phyloP scores from a whole-genome alignment of 2,888 invertebrate genomes.

The Carabus problematicus region DNA sequence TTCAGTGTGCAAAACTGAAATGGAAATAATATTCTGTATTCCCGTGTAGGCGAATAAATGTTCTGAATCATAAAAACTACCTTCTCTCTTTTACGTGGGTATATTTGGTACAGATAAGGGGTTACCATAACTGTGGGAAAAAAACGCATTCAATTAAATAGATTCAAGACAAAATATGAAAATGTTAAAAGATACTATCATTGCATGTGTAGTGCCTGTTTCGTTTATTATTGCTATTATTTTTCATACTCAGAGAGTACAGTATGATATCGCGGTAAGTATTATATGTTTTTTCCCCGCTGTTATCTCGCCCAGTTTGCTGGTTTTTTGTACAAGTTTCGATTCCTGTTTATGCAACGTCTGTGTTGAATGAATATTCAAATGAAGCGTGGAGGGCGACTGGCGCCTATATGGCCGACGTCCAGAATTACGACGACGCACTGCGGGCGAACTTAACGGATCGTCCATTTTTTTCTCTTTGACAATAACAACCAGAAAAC shows the following conservation, averaged over 20 bases:
- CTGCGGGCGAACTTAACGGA: conserved; percentile 4
- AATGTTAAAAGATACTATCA: too few relatives aligned
- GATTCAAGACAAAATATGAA: too few relatives aligned
- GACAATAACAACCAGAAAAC: too few relatives aligned
- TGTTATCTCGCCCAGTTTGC: background rate
- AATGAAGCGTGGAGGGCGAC: conserved; percentile 24
- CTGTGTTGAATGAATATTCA: conserved; percentile 24
- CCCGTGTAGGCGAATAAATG: too few relatives aligned
- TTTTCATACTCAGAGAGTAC: conserved; percentile 19
- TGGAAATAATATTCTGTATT: too few relatives aligned
- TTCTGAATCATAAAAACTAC: too few relatives aligned
- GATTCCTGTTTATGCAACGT: background rate
- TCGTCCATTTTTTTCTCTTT: background rate
- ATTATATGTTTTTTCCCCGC: conserved; percentile 8
- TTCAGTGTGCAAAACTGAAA: too few relatives aligned
- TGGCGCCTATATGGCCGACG: conserved; percentile 24
- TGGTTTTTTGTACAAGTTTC: background rate
- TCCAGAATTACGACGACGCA: conserved; percentile 11
- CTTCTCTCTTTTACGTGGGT: too few relatives aligned
- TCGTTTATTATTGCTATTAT: conserved; percentile 15
- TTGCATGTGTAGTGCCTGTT: too few relatives aligned
- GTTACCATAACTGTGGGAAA: too few relatives aligned
- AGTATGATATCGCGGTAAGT: conserved; percentile 16
- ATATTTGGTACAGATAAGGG: too few relatives aligned
- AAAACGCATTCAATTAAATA: too few relatives aligned